These are phyloP conservation scores for Fissipunctia ypsillon DNA, from an alignment of 2,888 invertebrate genomes.

Conservation along the genomic window DNA sequence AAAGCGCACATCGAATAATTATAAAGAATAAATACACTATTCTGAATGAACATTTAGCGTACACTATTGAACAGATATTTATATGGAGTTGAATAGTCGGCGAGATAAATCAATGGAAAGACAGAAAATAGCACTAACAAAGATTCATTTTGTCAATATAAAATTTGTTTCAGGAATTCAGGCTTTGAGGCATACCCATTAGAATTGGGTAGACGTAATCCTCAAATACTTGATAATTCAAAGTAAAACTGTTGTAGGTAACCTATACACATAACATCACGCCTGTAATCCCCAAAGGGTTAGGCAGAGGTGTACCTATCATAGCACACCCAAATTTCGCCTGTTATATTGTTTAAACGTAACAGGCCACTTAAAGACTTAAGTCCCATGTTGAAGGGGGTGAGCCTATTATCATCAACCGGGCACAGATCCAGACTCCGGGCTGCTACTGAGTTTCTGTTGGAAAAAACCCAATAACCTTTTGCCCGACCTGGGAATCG, in stretches of 20 bases:
- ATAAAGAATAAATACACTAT: constrained; percentile 51
- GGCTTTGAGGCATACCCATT: background rate
- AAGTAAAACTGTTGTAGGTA: background rate
- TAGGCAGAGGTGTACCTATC: background rate
- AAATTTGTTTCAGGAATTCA: background rate
- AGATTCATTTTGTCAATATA: background rate
- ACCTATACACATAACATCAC: background rate
- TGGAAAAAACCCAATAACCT: background rate
- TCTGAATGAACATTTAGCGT: constrained; percentile 35
- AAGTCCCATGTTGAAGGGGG: background rate
- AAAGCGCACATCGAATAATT: constrained; percentile 22
- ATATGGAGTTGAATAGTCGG: constrained; percentile 37
- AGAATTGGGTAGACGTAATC: background rate
- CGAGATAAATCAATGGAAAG: constrained; percentile 27
- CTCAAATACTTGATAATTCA: background rate
- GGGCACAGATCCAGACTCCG: background rate
- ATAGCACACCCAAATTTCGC: too few species aligned
- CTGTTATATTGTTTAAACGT: too few species aligned
- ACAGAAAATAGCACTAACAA: background rate
- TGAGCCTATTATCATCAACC: background rate
- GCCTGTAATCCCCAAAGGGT: too few species aligned
- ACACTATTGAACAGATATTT: constrained; percentile 53
- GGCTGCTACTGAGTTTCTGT: too few species aligned
- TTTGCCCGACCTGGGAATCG: too few species aligned
- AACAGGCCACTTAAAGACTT: too few species aligned